Conservation (phyloP, 2,113 vertebrate genomes). For the Amphiprion percula region DNA sequence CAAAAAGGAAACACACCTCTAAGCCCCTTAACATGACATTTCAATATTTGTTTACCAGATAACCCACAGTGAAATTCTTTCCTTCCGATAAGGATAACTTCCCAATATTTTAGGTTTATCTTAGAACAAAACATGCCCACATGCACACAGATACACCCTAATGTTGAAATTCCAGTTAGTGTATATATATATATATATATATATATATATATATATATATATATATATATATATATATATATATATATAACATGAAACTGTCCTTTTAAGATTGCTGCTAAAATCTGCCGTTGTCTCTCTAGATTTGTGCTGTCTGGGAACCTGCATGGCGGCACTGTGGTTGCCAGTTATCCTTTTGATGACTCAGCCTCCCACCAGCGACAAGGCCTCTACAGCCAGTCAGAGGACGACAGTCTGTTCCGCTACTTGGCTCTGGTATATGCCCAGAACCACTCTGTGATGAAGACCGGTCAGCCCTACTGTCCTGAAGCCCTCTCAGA, state of each 20-base stretch:
- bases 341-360: constrained; percentile 98
- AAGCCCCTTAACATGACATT: too few species aligned
- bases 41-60: not conserved
- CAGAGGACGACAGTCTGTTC: constrained; percentile 93
- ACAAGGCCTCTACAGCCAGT: constrained; percentile 89
- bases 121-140: too few species aligned
- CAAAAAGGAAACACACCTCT: not conserved
- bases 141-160: too few species aligned
- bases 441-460: constrained; percentile 91
- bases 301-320: constrained; percentile 97
- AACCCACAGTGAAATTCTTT: rapidly evolving
- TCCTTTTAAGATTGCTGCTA: not conserved
- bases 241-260: too few species aligned
- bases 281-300: constrained; percentile 20
- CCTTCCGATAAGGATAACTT: not conserved
- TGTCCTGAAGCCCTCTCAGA: constrained; percentile 85
- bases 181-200: too few species aligned
- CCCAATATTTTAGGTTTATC: too few species aligned
- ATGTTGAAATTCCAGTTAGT: too few species aligned
- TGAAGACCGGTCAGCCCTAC: constrained; percentile 92
- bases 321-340: constrained; percentile 95
- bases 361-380: constrained; percentile 87
- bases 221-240: too few species aligned
- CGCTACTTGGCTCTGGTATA: constrained; percentile 91
- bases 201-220: too few species aligned